Evolutionary conservation across 2,888 invertebrate species (phyloP).

Genomic region (Dynastes maya): DNA sequence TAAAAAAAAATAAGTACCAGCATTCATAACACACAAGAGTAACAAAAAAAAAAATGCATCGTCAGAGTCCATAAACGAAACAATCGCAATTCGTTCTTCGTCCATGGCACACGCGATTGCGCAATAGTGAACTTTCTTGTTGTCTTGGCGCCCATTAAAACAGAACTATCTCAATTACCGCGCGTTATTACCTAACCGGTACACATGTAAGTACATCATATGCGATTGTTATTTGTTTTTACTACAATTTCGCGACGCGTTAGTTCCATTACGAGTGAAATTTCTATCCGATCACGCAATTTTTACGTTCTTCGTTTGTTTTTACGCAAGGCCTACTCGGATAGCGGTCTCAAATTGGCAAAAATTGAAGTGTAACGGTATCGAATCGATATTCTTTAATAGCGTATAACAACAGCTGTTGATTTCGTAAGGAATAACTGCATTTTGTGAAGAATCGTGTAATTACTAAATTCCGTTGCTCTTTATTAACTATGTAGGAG

Average conservation of each 20-base stretch:
- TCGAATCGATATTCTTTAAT: background rate
- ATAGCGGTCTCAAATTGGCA: background rate
- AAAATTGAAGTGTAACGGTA: background rate
- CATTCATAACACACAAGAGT: background rate
- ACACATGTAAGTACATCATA: slow-evolving; percentile 4
- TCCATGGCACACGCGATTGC: slow-evolving; percentile 22
- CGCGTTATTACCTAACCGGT: slow-evolving; percentile 34
- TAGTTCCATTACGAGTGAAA: slow-evolving; percentile 31
- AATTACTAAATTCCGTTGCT: background rate
- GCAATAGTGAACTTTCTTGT: slow-evolving; percentile 41
- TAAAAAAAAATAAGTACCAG: background rate
- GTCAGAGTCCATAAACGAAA: slow-evolving; percentile 8
- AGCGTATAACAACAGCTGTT: background rate
- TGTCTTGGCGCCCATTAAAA: slow-evolving; percentile 24
- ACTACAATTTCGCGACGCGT: slow-evolving; percentile 32
- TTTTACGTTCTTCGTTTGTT: slow-evolving; percentile 18
- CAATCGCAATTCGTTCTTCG: background rate
- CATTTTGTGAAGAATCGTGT: background rate
- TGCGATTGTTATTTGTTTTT: slow-evolving; percentile 40
- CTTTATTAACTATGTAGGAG: background rate
- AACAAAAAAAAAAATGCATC: background rate
- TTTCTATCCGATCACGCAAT: slow-evolving; percentile 39
- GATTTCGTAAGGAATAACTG: background rate
- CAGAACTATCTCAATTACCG: slow-evolving; percentile 38
- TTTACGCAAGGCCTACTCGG: slow-evolving; percentile 12